These are phyloP conservation scores for Phaedon cochleariae DNA, from an alignment of 2,888 invertebrate genomes.

Conservation along the genomic window DNA sequence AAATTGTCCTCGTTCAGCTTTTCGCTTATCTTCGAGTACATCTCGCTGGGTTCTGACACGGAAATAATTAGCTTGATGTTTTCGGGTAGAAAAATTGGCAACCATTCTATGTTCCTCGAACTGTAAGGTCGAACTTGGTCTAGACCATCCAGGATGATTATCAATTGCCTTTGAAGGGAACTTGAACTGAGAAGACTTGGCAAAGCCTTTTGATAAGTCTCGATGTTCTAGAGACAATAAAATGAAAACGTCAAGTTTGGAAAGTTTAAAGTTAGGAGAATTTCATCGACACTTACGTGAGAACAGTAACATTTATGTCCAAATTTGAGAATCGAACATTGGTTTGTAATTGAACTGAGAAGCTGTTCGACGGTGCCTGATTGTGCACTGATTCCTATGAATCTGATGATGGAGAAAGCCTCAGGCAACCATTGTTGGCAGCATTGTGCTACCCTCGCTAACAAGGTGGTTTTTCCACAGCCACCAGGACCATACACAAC, in stretches of 20 bases:
- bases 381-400: conserved; percentile 72
- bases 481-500: conserved; percentile 82
- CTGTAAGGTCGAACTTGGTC: conserved; percentile 70
- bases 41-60: conserved; percentile 66
- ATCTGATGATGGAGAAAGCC: conserved; percentile 66
- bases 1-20: conserved; percentile 55
- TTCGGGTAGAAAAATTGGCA: conserved; percentile 76
- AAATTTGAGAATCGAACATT: conserved; percentile 75
- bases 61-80: conserved; percentile 82
- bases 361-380: conserved; percentile 75
- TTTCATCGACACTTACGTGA: conserved; percentile 63
- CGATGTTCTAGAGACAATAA: conserved; percentile 69
- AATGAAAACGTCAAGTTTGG: background rate
- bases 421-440: conserved; percentile 73
- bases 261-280: background rate
- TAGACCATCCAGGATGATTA: conserved; percentile 81
- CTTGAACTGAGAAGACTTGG: conserved; percentile 66
- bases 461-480: conserved; percentile 83
- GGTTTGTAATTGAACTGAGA: conserved; percentile 78
- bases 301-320: conserved; percentile 72
- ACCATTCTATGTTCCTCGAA: conserved; percentile 75
- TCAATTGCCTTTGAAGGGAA: conserved; percentile 68
- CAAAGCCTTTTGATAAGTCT: conserved; percentile 73
- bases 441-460: conserved; percentile 76
- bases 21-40: conserved; percentile 58